These are phyloP conservation scores for Furcifer pardalis DNA, from an alignment of 2,797 vertebrate species.

Conservation along the genomic window DNA sequence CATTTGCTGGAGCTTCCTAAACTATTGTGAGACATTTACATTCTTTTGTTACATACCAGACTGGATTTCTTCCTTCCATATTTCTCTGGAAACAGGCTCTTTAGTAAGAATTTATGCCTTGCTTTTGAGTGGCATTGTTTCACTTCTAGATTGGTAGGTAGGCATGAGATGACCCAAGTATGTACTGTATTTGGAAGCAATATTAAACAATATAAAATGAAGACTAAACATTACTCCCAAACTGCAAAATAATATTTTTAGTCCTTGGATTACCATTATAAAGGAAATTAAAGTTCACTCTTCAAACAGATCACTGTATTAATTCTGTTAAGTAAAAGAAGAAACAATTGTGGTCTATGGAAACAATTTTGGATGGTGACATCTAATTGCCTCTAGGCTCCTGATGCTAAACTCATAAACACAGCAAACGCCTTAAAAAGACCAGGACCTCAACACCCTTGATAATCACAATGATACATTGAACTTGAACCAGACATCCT, in stretches of 20 bases:
- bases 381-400: neutral
- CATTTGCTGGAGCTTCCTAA: neutral
- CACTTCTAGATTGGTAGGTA: neutral
- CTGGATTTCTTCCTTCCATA: neutral
- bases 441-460: too few species aligned
- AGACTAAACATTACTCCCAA: neutral
- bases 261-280: neutral
- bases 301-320: conserved; percentile 3
- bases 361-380: neutral
- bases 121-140: neutral
- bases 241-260: neutral
- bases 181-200: neutral
- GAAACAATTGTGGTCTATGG: neutral
- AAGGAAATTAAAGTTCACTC: neutral
- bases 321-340: neutral
- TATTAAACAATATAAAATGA: neutral
- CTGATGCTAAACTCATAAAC: neutral
- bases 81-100: neutral
- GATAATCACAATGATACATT: too few species aligned
- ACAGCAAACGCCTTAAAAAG: neutral
- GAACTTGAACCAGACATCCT: too few species aligned
- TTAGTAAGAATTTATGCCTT: neutral
- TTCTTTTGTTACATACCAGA: neutral
- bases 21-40: neutral
- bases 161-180: neutral